Conservation (phyloP, 2,888 invertebrate species). For the Charanyca ferruginea region DNA sequence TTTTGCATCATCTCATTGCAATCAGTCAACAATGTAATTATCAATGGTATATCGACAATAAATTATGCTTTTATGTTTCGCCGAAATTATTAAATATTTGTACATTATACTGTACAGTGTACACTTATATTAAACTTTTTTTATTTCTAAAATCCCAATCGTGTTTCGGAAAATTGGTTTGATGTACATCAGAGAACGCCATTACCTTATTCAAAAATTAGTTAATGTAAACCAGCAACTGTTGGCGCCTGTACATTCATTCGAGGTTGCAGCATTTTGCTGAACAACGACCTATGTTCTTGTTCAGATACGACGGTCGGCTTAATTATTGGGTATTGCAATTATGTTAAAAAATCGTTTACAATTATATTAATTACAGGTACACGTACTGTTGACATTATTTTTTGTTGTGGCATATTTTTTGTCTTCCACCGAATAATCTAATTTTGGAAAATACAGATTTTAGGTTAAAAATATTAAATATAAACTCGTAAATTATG, state of each 20-base stretch:
- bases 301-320: background rate
- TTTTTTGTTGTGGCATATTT: background rate
- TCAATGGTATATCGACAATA: too few relatives aligned
- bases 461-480: background rate
- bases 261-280: background rate
- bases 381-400: background rate
- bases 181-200: background rate
- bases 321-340: background rate
- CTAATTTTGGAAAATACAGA: background rate
- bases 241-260: background rate
- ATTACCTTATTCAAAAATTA: background rate
- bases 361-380: background rate
- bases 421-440: background rate
- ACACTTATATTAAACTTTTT: too few relatives aligned
- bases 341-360: background rate
- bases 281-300: background rate
- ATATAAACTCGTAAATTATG: too few relatives aligned
- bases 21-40: too few relatives aligned
- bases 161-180: too few relatives aligned
- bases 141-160: too few relatives aligned
- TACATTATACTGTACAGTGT: too few relatives aligned
- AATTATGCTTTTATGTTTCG: too few relatives aligned
- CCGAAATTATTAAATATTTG: too few relatives aligned
- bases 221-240: background rate
- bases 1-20: too few relatives aligned